phyloP scores from a whole-genome alignment of 1,140 invertebrate species.

The Drosophila bocqueti region DNA sequence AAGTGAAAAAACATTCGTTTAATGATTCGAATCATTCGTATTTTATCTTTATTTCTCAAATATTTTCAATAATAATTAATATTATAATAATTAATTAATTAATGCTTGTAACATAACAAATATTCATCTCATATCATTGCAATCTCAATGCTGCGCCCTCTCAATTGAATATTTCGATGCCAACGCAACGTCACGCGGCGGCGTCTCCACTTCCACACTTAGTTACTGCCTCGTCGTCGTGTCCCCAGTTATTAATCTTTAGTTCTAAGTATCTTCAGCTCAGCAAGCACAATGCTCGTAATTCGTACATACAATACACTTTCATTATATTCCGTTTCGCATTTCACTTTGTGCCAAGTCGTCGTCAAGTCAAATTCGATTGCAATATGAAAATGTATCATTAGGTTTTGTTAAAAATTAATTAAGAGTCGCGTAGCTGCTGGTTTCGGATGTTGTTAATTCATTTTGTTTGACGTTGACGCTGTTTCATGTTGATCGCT shows the following conservation, averaged over 20 bases:
- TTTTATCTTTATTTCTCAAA: conserved; percentile 83
- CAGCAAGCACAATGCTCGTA: conserved; percentile 28
- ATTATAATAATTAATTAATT: conserved; percentile 83
- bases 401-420: conserved; percentile 59
- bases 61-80: conserved; percentile 84
- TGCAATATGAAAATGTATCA: conserved; percentile 71
- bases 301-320: conserved; percentile 35
- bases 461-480: conserved; percentile 52
- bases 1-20: conserved; percentile 33
- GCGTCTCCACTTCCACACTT: conserved; percentile 19
- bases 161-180: conserved; percentile 53
- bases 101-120: conserved; percentile 84
- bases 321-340: conserved; percentile 19
- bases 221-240: conserved; percentile 24
- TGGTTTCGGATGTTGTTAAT: conserved; percentile 48
- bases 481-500: conserved; percentile 36
- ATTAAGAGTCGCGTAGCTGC: conserved; percentile 57
- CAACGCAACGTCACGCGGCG: conserved; percentile 37
- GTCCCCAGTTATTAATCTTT: conserved; percentile 40
- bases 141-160: conserved; percentile 58
- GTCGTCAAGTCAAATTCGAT: conserved; percentile 43
- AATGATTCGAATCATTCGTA: conserved; percentile 81
- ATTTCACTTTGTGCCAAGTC: conserved; percentile 35
- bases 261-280: conserved; percentile 50
- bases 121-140: conserved; percentile 74